These are phyloP conservation scores for Istiophorus platypterus DNA, from an alignment of 2,113 vertebrate genomes.

Conservation along the genomic window DNA sequence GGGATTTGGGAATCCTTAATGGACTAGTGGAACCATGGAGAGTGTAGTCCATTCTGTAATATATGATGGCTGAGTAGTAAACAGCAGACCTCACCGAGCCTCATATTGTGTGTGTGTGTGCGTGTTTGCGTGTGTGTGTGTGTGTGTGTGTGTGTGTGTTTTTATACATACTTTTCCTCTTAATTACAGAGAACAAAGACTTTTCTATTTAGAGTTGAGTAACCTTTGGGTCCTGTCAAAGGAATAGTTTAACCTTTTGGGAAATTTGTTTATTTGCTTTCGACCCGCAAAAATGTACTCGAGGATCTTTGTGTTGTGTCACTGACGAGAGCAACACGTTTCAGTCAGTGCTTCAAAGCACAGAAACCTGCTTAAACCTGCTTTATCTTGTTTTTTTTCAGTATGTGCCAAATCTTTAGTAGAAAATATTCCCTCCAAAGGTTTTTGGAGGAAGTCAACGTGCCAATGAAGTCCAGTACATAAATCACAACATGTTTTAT, in stretches of 20 bases:
- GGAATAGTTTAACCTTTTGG: background rate
- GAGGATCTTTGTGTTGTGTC: background rate
- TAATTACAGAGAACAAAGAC: conserved; percentile 1
- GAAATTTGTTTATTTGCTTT: no score
- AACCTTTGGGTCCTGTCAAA: background rate
- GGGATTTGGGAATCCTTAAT: conserved; percentile 20
- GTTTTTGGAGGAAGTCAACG: no score
- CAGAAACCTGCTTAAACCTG: background rate
- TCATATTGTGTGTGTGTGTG: no score
- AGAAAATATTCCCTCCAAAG: no score
- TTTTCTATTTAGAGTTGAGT: background rate
- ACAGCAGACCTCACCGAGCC: conserved; percentile 45
- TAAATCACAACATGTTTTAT: no score
- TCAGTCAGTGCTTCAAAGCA: background rate
- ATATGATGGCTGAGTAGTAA: conserved; percentile 39
- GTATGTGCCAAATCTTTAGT: no score
- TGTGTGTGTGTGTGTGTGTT: no score
- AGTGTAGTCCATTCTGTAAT: conserved; percentile 49
- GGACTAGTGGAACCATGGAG: conserved; percentile 35
- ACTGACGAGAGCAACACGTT: background rate
- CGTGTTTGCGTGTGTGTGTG: no score
- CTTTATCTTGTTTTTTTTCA: no score
- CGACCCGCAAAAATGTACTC: background rate
- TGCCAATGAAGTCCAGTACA: no score
- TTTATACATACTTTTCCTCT: conserved; percentile 26